Conservation (phyloP, 1,140 invertebrate genomes). For the Forficula auricularia region DNA sequence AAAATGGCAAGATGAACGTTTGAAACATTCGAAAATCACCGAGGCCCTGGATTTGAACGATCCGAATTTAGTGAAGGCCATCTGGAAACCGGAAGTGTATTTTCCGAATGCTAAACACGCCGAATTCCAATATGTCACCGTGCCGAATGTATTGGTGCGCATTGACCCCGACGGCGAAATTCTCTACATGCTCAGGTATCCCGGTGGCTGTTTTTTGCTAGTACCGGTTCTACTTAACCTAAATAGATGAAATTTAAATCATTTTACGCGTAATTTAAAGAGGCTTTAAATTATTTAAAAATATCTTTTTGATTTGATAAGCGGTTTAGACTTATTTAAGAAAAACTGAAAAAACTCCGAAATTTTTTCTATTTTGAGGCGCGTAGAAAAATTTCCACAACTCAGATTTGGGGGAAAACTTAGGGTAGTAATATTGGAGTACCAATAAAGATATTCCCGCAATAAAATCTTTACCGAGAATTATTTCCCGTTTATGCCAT, state of each 20-base stretch:
- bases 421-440: too few relatives aligned
- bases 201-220: background rate
- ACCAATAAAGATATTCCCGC: too few relatives aligned
- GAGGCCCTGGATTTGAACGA: constrained; percentile 36
- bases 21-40: constrained; percentile 31
- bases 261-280: background rate
- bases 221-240: background rate
- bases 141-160: constrained; percentile 47
- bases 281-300: background rate
- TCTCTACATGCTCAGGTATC: constrained; percentile 43
- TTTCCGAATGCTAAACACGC: constrained; percentile 49
- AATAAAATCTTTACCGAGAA: too few relatives aligned
- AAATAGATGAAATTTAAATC: background rate
- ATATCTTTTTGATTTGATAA: too few relatives aligned
- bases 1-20: constrained; percentile 34
- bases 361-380: too few relatives aligned
- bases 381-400: too few relatives aligned
- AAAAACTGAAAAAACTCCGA: too few relatives aligned
- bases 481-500: too few relatives aligned
- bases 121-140: constrained; percentile 44
- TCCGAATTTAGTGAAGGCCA: constrained; percentile 34
- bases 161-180: constrained; percentile 41
- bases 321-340: too few relatives aligned
- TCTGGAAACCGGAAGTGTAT: constrained; percentile 52
- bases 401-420: too few relatives aligned